phyloP scores from a whole-genome alignment of 2,797 vertebrate genomes.

The Coendou prehensilis region DNA sequence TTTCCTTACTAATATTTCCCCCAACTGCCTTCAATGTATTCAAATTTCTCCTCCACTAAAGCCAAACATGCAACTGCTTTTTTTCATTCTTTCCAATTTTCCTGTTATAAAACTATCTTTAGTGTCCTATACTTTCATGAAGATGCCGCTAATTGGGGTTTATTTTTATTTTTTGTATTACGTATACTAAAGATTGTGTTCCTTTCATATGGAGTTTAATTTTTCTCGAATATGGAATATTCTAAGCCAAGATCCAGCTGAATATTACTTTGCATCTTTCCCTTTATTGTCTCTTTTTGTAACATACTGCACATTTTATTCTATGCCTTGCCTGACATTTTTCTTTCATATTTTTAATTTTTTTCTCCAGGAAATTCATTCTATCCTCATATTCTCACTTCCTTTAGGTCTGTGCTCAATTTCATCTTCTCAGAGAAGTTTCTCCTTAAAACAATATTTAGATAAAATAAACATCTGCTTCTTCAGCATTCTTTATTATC shows the following conservation, averaged over 20 bases:
- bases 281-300: neutral
- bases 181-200: neutral
- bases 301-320: neutral
- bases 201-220: neutral
- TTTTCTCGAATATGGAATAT: conserved; percentile 1
- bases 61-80: neutral
- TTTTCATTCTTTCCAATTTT: neutral
- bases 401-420: neutral
- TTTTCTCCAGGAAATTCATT: neutral
- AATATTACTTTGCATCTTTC: neutral
- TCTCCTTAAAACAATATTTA: neutral
- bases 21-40: neutral
- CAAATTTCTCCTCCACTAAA: neutral
- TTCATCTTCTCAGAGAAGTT: neutral
- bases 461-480: neutral
- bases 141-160: neutral
- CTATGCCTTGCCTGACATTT: neutral
- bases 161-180: neutral
- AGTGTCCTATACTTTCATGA: neutral
- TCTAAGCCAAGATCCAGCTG: neutral
- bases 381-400: no score
- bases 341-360: neutral
- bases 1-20: conserved; percentile 3
- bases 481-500: neutral
- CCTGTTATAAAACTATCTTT: neutral